Base-by-base conservation (phyloP, 1,140 invertebrate genomes). In the Battus philenor region DNA sequence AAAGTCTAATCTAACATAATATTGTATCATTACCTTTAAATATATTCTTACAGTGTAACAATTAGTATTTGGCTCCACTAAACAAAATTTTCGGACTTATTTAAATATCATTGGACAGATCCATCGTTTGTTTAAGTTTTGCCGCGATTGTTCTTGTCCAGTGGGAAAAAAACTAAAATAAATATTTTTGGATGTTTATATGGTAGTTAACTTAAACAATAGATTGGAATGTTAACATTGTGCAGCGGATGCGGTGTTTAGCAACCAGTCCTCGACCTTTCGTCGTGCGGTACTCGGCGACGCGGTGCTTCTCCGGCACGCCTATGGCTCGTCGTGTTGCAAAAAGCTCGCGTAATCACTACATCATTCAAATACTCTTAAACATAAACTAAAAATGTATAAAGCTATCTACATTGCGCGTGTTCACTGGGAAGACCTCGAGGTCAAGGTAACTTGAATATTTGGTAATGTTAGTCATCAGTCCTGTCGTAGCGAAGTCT, bases 361-460 rank as follows among this genome's bases (percentile, higher is more conserved):
- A 54, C 24, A 17, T 12, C 26, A 34, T 47, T 54, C 36, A 54
- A 44, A 48, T 61, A 61, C 38, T 49, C 30, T 60, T 50, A 54
- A 56, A 46, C 58, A 52, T 62, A 32, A 54, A 47, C 11, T 43
- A 30, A 56, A 53, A 66, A 68, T 61, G 72, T 75, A 68, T 49
- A 76, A 73, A 78, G 59, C 65, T 77, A 71, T 75, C 59, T 80
- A 83, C 71, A 79, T 54, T 65, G 65, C 68, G 67, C 51, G 65
- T 68, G 80, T 80, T 81, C 80, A 84, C 78, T 80, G 65, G 59
- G 47, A 51, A 44, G 74, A 81, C 74, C 65, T 34, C 46, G 41
- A 53, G 69, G 74, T 80, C 80, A 75, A 81, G 80, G 80, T 84
- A 82, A 84, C 78, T 77, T 56, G 56, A 77, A 82, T 85, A 69